phyloP scores from a whole-genome alignment of 2,888 invertebrate species.

The Troilus luridus region DNA sequence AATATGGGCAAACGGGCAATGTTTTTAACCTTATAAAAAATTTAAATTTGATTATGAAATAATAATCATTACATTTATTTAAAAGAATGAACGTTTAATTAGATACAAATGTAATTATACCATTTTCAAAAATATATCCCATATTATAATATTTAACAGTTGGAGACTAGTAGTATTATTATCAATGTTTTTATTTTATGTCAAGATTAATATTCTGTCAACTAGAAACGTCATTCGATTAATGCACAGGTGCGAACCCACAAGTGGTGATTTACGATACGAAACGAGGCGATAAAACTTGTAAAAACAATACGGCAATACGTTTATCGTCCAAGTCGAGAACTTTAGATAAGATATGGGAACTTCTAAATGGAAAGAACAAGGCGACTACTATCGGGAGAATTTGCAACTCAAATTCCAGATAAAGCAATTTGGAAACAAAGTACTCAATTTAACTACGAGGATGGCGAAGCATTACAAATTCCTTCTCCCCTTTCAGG shows the following conservation, averaged over 20 bases:
- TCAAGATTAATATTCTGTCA: too few species aligned
- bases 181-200: too few species aligned
- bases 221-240: not conserved
- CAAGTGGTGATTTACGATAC: not conserved
- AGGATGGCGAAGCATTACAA: not conserved
- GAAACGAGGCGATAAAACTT: not conserved
- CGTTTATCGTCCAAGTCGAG: not conserved
- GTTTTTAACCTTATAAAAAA: too few species aligned
- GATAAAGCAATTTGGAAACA: not conserved
- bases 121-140: too few species aligned
- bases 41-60: too few species aligned
- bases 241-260: not conserved
- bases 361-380: not conserved
- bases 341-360: slow-evolving; percentile 4
- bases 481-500: not conserved
- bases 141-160: too few species aligned
- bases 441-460: slow-evolving; percentile 4
- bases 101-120: too few species aligned
- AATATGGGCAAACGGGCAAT: too few species aligned
- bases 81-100: too few species aligned
- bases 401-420: not conserved
- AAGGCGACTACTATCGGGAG: not conserved
- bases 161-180: too few species aligned
- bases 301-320: not conserved
- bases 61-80: too few species aligned